Base-by-base conservation (phyloP, 37 sponge, comb jelly and placozoan species). In the Agelas oroides region DNA sequence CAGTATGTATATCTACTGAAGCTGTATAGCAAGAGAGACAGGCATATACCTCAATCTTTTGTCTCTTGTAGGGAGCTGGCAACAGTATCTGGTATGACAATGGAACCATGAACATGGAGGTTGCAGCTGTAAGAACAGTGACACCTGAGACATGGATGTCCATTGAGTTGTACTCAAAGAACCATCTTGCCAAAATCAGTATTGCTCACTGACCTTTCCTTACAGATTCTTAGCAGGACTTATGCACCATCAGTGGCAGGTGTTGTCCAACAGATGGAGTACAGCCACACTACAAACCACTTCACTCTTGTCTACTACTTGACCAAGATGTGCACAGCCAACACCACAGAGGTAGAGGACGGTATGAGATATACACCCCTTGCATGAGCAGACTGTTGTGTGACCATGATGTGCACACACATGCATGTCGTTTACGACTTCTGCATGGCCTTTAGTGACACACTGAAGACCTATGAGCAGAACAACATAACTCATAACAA, bases 241-340 rank as follows among this genome's bases (percentile, higher is more conserved):
- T 95, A 95, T 75, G 92, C 95, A 12, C 90, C 84, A 46, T 83
- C 82, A 25, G 92, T 95, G 37, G 89, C 95, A 31, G 95, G 95
- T 0, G 71, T 82, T 12, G 76, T 87, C 24, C 41, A 28, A 41
- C 38, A 68, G 46, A 92, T 95, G 89, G 37, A 34, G 27, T 95
- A 79, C 77, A 72, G 89, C 54, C 33, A 74, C 11, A 60, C 32
- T 5, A 89, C 87, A 6, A 77, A 77, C 28, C 76, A 82, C 34
- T 95, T 95, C 69, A 63, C 57, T 63, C 80, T 95, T 16, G 23
- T 32, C 23, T 95, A 95, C 38, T 21, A 33, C 12, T 62, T 56
- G 36, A 39, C 74, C 21, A 21, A 60, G 0, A 17, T 5, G 1
- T 88, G 89, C 52, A 70, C 81, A 1, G 82, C 89, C 37, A 73